Evolutionary conservation across 2,113 vertebrate genomes (phyloP), one percentile per base, ranked within the genome.

Genomic region (Trichechus manatus): DNA sequence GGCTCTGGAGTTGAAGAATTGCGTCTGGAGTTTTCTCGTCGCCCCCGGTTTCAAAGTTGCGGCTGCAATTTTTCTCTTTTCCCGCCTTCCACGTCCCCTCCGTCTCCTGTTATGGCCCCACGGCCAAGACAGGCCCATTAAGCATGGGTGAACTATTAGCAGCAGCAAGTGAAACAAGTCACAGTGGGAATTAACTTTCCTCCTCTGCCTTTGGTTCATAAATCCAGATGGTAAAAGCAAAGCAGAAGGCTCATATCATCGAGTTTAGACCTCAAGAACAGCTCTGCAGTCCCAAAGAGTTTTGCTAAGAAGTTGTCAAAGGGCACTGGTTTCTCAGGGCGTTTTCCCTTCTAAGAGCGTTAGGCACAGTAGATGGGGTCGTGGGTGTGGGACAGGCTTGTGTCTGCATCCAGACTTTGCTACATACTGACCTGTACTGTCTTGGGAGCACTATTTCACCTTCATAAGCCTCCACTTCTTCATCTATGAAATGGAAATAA

Each of bases 31-130:
- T 82, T 96, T 98, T 97, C 95, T 92, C 97, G 56, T 64, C 98
- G 88, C 91, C 85, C 82, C 75, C 25, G 77, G 90, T 96, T 86
- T 88, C 86, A 74, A 80, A 92, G 93, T 95, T 96, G 81, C 47
- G 44, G 81, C 79, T 97, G 77, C 56, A 56, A 68, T 98, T 97
- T 96, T 96, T 97, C 91, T 98, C 94, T 85, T 91, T 97, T 96
- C 91, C 90, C 70, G 20, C 75, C 92, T 97, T 94, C 79, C 75
- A 77, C 22, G 44, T 95, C 89, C 80, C 81, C 72, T 97, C 50
- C 72, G 0, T 92, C 93, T 91, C 68, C 93, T 93, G 27, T 94
- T 96, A 97, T 42, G 88, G 90, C 95, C 14, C 79, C n/a, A 87
- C 86, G 63, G 44, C 91, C 94, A 70, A 92, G 94, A 97, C 89